Evolutionary conservation across 2,113 vertebrate species (phyloP), one percentile per base, ranked within the genome.

Genomic region (Burhinus oedicnemus): DNA sequence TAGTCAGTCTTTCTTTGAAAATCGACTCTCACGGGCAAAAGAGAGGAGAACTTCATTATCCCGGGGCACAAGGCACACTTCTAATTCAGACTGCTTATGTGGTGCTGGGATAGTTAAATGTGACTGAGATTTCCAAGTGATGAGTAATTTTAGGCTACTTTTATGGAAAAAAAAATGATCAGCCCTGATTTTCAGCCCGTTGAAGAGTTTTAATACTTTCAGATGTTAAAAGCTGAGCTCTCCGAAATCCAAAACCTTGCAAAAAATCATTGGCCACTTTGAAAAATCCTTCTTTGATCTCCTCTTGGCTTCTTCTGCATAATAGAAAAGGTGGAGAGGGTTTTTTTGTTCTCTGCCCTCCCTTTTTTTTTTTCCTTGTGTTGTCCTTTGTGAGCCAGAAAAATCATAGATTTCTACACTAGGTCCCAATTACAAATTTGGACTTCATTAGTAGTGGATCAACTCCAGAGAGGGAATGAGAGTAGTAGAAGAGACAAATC

Each of bases 371-470:
- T 21, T 21, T 30, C 5, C 15, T 80, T 64, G 1, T 87, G 13
- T 54, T 78, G n/a, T 65, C 26, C 40, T 84, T 58, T 82, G 8
- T 30, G 30, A 89, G 30, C 16, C 40, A 92, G 82, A 95, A 95
- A 80, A 75, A 51, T 14, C 12, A 42, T 36, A 54, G 14, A 83
- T 76, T 91, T 95, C 61, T 84, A 72, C 45, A 64, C 30, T 83
- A 77, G 70, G 49, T 93, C 77, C 45, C 61, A 79, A 42, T 87
- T 91, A 76, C 36, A 80, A 58, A 80, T 90, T 91, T 96, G 91
- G 91, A 89, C 74, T 90, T 70, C 89, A 85, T 87, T 66, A 83
- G 71, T 42, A 80, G 57, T 95, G 83, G 84, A 95, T 94, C 62
- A 65, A 34, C 49, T 97, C 91, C 94, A 95, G 84, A 85, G 29